phyloP scores from a whole-genome alignment of 2,113 vertebrate genomes.

The Dasypus novemcinctus region DNA sequence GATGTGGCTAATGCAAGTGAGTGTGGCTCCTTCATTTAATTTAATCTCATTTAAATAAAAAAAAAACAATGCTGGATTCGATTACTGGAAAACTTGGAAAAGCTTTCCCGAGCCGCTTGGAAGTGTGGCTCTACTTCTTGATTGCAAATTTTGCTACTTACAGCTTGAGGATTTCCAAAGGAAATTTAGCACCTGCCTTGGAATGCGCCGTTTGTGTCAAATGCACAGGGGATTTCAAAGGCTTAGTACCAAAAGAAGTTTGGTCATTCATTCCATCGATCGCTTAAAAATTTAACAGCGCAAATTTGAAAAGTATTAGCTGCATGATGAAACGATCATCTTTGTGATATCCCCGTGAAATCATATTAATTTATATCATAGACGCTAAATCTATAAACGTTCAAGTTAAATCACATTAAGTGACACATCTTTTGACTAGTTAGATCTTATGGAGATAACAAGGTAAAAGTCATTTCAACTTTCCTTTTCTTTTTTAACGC shows the following conservation, averaged over 20 bases:
- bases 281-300: neutral
- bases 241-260: neutral
- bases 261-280: too few species aligned
- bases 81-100: neutral
- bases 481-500: neutral
- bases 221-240: neutral
- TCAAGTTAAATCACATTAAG: neutral
- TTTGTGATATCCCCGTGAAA: neutral
- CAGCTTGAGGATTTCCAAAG: neutral
- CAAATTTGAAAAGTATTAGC: neutral
- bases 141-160: neutral
- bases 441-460: neutral
- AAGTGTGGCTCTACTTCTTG: neutral
- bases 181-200: neutral
- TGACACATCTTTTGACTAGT: neutral
- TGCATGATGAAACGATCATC: neutral
- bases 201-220: neutral
- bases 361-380: neutral
- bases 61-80: neutral
- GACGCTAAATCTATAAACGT: neutral
- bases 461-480: neutral
- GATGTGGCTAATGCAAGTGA: accelerated
- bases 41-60: neutral
- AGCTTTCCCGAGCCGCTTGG: neutral
- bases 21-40: neutral